Percentiles rank a stretch among this genome's conserved stretches.
These are phyloP conservation scores for Busseola fusca DNA, from an alignment of 2,888 invertebrate genomes.

Conservation along the genomic window DNA sequence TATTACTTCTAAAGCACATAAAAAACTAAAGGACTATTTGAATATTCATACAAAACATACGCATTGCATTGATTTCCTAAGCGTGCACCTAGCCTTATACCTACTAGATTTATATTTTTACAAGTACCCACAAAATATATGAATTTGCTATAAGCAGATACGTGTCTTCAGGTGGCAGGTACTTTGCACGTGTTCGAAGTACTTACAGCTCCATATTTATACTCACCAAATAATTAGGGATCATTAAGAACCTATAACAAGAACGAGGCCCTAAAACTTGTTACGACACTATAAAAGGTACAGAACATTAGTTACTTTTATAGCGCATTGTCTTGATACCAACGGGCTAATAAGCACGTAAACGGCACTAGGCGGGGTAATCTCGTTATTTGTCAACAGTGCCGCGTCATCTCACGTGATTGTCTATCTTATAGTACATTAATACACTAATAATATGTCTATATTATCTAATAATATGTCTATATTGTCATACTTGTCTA, in stretches of 20 bases:
- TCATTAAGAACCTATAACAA: conserved; percentile 39
- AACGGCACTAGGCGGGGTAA: conserved; percentile 55
- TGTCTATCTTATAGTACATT: conserved; percentile 33
- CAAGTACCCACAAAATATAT: not conserved
- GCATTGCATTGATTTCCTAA: conserved; percentile 1
- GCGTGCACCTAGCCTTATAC: not conserved
- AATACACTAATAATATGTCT: conserved; percentile 30
- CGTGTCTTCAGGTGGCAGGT: not conserved
- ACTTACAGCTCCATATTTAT: conserved; percentile 8
- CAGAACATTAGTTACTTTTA: conserved; percentile 43
- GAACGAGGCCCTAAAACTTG: conserved; percentile 44
- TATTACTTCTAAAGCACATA: not conserved
- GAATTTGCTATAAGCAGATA: not conserved
- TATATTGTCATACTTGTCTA: no score
- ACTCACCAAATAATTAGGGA: conserved; percentile 6
- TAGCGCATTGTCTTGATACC: conserved; percentile 59
- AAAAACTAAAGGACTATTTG: not conserved
- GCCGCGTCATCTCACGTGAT: conserved; percentile 80
- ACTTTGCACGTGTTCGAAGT: conserved; percentile 1
- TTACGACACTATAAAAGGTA: conserved; percentile 40
- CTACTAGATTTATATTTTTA: not conserved
- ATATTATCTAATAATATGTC: not conserved
- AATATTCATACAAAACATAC: not conserved
- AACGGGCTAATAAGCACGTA: conserved; percentile 59
- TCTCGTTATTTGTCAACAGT: conserved; percentile 76